Base-by-base conservation (phyloP, 2,113 vertebrate species). In the Orycteropus afer region DNA sequence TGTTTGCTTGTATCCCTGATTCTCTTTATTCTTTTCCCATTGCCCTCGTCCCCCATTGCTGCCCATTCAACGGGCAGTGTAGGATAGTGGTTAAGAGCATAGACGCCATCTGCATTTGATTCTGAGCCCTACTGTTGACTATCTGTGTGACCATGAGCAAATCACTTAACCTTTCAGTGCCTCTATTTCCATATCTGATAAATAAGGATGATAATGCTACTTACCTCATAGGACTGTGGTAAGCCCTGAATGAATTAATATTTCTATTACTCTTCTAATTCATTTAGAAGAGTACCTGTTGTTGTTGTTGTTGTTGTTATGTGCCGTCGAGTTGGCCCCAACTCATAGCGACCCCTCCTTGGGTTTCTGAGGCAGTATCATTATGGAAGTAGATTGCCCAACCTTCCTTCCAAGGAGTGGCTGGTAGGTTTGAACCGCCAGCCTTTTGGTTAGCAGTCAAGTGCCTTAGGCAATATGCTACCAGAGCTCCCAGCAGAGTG, bases 11-110 rank as follows among this genome's bases (percentile, higher is more conserved):
- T 61, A 86, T 69, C 55, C 22, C 29, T 57, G 57, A 40, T 11
- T 93, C 11, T 86, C 74, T 90, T 89, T 53, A 74, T 76, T 86
- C 34, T 63, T 10, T 81, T 86, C 32, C n/a, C 57, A 37, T 78
- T 37, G 63, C 53, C 63, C 63, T 89, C 40, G 14, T 27, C 40
- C 15, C 27, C 25, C 14, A 5, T 82, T 73, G 77, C 92, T 92
- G 57, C n/a, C 47, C 77, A 85, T 53, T 59, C 47, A 40, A 91
- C 57, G 85, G 9, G 32, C 59, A 90, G 13, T 80, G 51, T 59
- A 59, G 84, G 37, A 61, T 34, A 69, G 40, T 74, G 63, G 20
- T 78, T 65, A 77, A 42, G 49, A 87, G 53, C 80, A 73, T n/a
- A 4, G 42, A 22, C 49, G 83, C 86, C 65, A 10, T 74, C 40